Evolutionary conservation across 2,888 invertebrate genomes (phyloP).

Genomic region (Parochlus steinenii): DNA sequence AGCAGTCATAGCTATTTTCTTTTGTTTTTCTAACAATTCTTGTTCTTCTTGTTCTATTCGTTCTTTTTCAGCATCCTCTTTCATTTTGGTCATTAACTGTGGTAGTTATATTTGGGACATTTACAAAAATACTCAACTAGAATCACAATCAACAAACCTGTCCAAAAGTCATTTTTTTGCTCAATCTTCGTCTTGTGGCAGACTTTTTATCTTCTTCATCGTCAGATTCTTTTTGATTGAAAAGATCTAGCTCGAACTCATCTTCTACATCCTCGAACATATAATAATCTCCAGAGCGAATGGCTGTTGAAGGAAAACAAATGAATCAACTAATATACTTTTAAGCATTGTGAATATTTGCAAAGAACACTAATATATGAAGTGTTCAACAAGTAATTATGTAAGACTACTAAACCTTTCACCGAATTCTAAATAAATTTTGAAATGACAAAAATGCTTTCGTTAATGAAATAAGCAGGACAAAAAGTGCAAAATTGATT

Average conservation of each 20-base stretch:
- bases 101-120: neutral
- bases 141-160: conserved; percentile 28
- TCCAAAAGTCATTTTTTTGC: conserved; percentile 36
- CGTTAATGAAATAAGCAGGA: too few relatives aligned
- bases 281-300: conserved; percentile 96
- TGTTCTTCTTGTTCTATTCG: conserved; percentile 10
- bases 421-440: neutral
- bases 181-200: conserved; percentile 16
- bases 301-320: conserved; percentile 43
- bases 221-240: conserved; percentile 40
- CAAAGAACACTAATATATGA: neutral
- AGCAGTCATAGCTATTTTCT: neutral
- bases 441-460: too few relatives aligned
- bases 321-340: conserved; percentile 12
- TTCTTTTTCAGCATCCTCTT: conserved; percentile 10
- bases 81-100: conserved; percentile 9
- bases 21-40: conserved; percentile 10
- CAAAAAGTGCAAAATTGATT: too few relatives aligned
- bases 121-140: neutral
- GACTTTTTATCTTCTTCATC: conserved; percentile 32
- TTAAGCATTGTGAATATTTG: neutral
- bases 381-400: neutral
- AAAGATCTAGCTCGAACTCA: conserved; percentile 51
- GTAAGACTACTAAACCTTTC: too few relatives aligned
- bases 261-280: conserved; percentile 94